phyloP scores from a whole-genome alignment of 1,140 invertebrate genomes.

The Drosophila elegans region DNA sequence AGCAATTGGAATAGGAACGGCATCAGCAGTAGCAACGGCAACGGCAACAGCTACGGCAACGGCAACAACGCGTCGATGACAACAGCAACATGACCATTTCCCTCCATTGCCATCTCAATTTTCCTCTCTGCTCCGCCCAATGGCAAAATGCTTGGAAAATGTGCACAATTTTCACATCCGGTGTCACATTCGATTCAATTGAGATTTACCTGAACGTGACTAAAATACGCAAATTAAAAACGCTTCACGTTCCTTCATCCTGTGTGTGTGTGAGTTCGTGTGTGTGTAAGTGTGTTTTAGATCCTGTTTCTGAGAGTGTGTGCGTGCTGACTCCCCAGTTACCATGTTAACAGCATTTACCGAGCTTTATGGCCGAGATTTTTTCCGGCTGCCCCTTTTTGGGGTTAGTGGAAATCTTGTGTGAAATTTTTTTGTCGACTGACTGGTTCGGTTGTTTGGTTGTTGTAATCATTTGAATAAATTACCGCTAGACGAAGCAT shows the following conservation, averaged over 20 bases:
- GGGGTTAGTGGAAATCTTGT: constrained; percentile 52
- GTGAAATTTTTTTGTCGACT: constrained; percentile 28
- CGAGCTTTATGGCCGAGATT: constrained; percentile 48
- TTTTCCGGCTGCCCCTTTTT: constrained; percentile 43
- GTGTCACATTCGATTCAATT: constrained; percentile 85
- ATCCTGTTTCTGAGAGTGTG: constrained; percentile 18
- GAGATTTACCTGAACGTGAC: constrained; percentile 84
- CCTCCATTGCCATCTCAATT: constrained; percentile 13
- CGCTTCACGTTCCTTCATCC: constrained; percentile 35
- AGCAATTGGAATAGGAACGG: constrained; percentile 37
- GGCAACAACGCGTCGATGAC: constrained; percentile 22
- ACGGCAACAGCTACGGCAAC: constrained; percentile 4
- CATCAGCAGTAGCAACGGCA: constrained; percentile 12
- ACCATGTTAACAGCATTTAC: constrained; percentile 69
- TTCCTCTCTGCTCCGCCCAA: constrained; percentile 27
- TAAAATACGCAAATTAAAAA: constrained; percentile 84
- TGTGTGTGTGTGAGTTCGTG: constrained; percentile 13
- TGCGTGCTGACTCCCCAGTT: constrained; percentile 29
- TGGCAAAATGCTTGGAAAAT: constrained; percentile 79
- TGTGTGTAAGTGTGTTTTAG: constrained; percentile 16
- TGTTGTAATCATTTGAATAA: constrained; percentile 60
- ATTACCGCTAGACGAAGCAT: constrained; percentile 58
- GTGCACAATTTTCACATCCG: constrained; percentile 84
- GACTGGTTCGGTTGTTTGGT: constrained; percentile 9
- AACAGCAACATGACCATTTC: constrained; percentile 36